phyloP scores from a whole-genome alignment of 2,888 invertebrate genomes.

The Diarsia mendica region DNA sequence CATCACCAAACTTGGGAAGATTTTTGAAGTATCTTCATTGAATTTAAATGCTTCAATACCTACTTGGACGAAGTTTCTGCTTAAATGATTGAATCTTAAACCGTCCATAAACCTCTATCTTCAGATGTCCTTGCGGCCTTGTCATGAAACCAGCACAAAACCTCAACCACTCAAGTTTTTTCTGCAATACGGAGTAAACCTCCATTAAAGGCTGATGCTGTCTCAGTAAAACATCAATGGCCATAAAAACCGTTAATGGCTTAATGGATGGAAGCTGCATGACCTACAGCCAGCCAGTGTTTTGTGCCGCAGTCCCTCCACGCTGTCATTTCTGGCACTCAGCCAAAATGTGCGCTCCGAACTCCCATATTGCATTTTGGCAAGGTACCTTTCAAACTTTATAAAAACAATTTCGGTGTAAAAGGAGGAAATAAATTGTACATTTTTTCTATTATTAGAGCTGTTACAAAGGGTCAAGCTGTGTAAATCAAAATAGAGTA shows the following conservation, averaged over 20 bases:
- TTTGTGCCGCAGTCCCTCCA: slow-evolving; percentile 50
- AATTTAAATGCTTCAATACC: background rate
- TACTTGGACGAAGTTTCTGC: background rate
- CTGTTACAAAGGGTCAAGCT: slow-evolving; percentile 4
- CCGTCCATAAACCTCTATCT: background rate
- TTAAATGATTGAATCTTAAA: background rate
- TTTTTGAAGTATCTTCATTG: background rate
- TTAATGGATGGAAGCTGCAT: slow-evolving; percentile 58
- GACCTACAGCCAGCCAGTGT: slow-evolving; percentile 58
- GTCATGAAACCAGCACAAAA: slow-evolving; percentile 15
- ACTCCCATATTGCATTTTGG: slow-evolving; percentile 56
- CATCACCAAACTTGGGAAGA: background rate
- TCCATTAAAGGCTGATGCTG: slow-evolving; percentile 35
- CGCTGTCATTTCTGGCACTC: slow-evolving; percentile 52
- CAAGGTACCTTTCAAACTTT: slow-evolving; percentile 48
- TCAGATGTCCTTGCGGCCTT: background rate
- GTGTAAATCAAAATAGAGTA: slow-evolving; percentile 38
- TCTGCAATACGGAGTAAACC: slow-evolving; percentile 10
- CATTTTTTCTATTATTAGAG: slow-evolving; percentile 23
- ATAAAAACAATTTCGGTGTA: slow-evolving; percentile 44
- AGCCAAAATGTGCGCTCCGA: slow-evolving; percentile 55
- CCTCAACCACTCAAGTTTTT: slow-evolving; percentile 16
- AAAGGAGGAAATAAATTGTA: slow-evolving; percentile 31
- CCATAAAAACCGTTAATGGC: slow-evolving; percentile 61
- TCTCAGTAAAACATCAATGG: slow-evolving; percentile 53